Evolutionary conservation across 1,140 invertebrate genomes (phyloP), one percentile per base, ranked within the genome.

Genomic region (Cotesia vestalis): DNA sequence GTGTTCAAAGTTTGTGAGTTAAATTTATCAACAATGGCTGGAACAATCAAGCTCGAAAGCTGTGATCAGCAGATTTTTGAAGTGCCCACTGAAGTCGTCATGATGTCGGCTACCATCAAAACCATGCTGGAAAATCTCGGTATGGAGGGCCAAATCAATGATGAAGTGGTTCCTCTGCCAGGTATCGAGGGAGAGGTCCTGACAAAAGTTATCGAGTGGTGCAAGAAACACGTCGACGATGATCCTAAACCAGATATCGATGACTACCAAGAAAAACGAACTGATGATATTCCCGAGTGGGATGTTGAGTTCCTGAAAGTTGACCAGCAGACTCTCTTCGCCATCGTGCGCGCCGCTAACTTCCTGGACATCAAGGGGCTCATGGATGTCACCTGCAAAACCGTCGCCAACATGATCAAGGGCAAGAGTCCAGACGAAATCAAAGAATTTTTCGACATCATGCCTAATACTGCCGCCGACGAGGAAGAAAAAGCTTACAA

Each of bases 361-460:
- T 99, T 99, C 86, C 88, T 99, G 78, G 98, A 99, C 83, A 99
- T 99, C 72, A 98, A 99, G 86, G 94, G 98, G 3, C 89, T 99
- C 20, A 84, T 99, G 60, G 97, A 99, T 87, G 96, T 99, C 0
- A 98, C 97, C 0, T 99, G 98, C 87, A 99, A 99, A 88, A 99
- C 97, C 0, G 98, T 99, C 12, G 98, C 98, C 5, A 99, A 99
- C 85, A 98, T 98, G 96, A 98, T 98, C 64, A 98, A 98, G 85
- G 96, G 96, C 3, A 98, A 98, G 83, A 96, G 95, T 3, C 97
- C 98, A 0, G 98, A 99, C 84, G 98, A 99, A 85, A 99, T 99
- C 71, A 91, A 98, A 4, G 99, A 98, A 85, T 99, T 97, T 0
- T 99, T 99, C 81, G 99, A 99, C 38, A 1, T 40, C 0, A 40